Percentiles rank a stretch among this genome's conserved stretches.
These are phyloP conservation scores for Propsilocerus akamusi DNA, from an alignment of 1,140 invertebrate genomes.

Conservation along the genomic window DNA sequence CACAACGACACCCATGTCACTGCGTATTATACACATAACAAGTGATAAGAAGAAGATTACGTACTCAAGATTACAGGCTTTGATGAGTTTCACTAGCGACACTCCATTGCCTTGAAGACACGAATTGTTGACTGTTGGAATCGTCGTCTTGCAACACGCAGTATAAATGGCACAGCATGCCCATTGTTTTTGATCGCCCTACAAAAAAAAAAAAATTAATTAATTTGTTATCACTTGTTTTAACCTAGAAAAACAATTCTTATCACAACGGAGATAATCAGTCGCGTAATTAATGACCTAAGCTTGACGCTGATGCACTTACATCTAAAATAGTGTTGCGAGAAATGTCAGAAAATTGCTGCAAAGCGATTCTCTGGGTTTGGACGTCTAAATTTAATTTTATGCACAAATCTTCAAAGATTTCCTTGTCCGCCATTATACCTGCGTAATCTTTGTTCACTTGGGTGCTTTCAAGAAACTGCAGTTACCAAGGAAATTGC, in stretches of 20 bases:
- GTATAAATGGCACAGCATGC: slow-evolving; percentile 87
- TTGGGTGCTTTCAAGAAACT: no score
- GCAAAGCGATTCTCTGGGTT: slow-evolving; percentile 16
- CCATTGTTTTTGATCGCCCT: slow-evolving; percentile 89
- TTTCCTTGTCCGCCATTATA: not conserved
- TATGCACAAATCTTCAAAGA: slow-evolving; percentile 15
- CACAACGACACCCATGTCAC: slow-evolving; percentile 6
- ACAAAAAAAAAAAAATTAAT: slow-evolving; percentile 15
- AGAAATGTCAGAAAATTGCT: slow-evolving; percentile 13
- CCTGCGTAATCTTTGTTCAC: no score
- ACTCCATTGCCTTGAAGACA: slow-evolving; percentile 78
- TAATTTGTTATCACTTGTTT: not conserved
- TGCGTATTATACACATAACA: no score
- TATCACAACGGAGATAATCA: not conserved
- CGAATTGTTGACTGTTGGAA: slow-evolving; percentile 59
- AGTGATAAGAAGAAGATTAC: no score
- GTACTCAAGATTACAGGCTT: slow-evolving; percentile 79
- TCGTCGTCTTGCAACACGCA: slow-evolving; percentile 61
- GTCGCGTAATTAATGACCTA: not conserved
- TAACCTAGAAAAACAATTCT: not conserved
- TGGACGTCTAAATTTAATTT: slow-evolving; percentile 20
- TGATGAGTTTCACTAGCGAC: slow-evolving; percentile 70
- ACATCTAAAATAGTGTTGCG: slow-evolving; percentile 18
- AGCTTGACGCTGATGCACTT: not conserved
- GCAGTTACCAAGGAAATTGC: no score